phyloP scores from a whole-genome alignment of 2,797 vertebrate genomes.

The Myioborus melanocephalus region DNA sequence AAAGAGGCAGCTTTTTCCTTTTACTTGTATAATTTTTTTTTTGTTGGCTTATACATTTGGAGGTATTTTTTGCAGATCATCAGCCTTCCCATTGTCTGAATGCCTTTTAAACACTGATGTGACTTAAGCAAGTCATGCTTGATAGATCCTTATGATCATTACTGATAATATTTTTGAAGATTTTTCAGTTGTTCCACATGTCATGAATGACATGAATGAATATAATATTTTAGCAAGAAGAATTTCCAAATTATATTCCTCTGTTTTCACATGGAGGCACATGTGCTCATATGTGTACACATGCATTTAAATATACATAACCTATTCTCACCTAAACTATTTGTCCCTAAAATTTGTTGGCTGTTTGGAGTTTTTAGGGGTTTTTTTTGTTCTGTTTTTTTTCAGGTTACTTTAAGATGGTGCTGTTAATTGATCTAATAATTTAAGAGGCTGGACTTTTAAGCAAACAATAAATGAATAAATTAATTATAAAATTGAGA shows the following conservation, averaged over 20 bases:
- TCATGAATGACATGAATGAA: neutral
- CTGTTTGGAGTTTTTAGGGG: fast-evolving
- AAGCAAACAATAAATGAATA: neutral
- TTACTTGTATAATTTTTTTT: neutral
- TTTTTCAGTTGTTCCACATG: neutral
- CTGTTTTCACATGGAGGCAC: fast-evolving
- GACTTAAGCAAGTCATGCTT: neutral
- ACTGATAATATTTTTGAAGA: neutral
- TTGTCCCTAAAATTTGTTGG: neutral
- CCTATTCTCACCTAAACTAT: neutral
- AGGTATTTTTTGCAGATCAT: neutral
- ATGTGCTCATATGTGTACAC: neutral
- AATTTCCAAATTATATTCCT: neutral
- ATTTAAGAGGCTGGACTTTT: neutral
- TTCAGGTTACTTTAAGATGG: neutral
- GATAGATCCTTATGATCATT: neutral
- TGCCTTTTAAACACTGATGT: neutral
- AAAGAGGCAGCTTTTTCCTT: neutral
- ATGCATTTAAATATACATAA: neutral
- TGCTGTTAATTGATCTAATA: neutral
- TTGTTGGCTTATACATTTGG: neutral
- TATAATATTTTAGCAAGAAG: neutral
- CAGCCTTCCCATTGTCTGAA: neutral
- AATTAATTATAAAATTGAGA: neutral
- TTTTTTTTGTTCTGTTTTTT: neutral